Percentiles rank a stretch among this genome's conserved stretches.
Evolutionary conservation across 2,888 invertebrate genomes (phyloP).

Genomic region (Erynnis tages): DNA sequence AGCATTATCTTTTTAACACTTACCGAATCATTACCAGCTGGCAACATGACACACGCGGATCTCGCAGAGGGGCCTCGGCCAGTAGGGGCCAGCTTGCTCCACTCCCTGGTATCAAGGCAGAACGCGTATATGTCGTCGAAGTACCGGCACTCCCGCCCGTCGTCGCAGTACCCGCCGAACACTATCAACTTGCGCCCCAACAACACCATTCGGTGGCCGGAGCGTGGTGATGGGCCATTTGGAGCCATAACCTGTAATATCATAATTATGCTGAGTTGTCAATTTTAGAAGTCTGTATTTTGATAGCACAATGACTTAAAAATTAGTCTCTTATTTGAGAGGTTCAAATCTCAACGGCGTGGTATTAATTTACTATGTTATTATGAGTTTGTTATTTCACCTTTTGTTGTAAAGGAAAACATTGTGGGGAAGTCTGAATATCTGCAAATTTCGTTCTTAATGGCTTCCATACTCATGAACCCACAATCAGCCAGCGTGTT

Average conservation of each 20-base stretch:
- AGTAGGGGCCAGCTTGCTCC: conserved; percentile 86
- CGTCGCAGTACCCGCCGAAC: conserved; percentile 97
- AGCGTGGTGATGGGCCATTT: conserved; percentile 88
- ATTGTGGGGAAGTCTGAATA: no score
- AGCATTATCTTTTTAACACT: no score
- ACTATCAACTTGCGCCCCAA: conserved; percentile 89
- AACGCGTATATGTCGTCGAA: conserved; percentile 93
- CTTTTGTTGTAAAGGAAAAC: no score
- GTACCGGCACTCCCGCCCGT: conserved; percentile 92
- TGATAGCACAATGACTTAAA: no score
- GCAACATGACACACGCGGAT: conserved; percentile 90
- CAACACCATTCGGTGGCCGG: conserved; percentile 93
- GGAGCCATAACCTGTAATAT: conserved; percentile 55
- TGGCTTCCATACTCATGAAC: no score
- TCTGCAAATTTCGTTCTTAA: no score
- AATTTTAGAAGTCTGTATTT: not conserved
- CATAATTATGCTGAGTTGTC: no score
- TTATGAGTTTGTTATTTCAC: no score
- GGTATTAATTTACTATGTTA: no score
- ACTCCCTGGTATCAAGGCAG: conserved; percentile 88
- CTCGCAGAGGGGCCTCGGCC: conserved; percentile 88
- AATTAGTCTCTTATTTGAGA: no score
- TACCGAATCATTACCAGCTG: conserved; percentile 70
- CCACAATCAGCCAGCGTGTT: no score
- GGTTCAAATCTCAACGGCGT: no score